Base-by-base conservation (phyloP, 2,888 invertebrate genomes). In the Listrodromus nycthemerus region DNA sequence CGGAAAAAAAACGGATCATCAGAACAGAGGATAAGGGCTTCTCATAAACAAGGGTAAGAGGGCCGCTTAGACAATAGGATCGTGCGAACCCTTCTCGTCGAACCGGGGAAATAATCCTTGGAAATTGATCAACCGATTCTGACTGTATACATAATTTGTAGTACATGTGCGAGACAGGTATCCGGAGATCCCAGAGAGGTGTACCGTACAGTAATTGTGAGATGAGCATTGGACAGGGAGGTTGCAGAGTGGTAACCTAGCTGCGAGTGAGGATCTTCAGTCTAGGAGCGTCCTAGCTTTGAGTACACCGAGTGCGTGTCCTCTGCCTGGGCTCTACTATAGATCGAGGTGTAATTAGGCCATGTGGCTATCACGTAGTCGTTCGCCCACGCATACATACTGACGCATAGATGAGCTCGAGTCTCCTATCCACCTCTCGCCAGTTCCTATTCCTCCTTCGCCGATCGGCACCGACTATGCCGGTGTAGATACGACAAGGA, bases 261-360 rank as follows among this genome's bases (percentile, higher is more conserved):
- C 63, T 61, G 74, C 75, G 66, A 73, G 73, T 61, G 52, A 69
- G 67, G 76, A 80, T 80, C 73, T 77, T 69, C 66, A 66, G 45
- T 45, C 19, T 66, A n/a, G 48, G 24, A 33, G n/a, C 45, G 71
- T 50, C 50, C 24, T 41, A 55, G 65, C 61, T 71, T 80, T 58
- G 63, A 76, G 67, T 76, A 73, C 66, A 80, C 77, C 71, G 76
- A 45, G 76, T 27, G 52, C 50, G 16, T 45, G 45, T 69, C 58
- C 24, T 71, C 19, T 5, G 19, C 50, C 50, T 0, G 19, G 50
- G 19, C 0, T 6, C 7, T 48, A 66, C 63, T 65, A 69, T 48
- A 55, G 74, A 19, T 33, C 65, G 33, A 65, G 63, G 58, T 76
- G 84, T 81, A 84, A 84, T 84, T 84, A 77, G 73, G 69, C 71